These are phyloP conservation scores for Paracanthobrama guichenoti DNA, from an alignment of 2,113 vertebrate species.

Conservation along the genomic window DNA sequence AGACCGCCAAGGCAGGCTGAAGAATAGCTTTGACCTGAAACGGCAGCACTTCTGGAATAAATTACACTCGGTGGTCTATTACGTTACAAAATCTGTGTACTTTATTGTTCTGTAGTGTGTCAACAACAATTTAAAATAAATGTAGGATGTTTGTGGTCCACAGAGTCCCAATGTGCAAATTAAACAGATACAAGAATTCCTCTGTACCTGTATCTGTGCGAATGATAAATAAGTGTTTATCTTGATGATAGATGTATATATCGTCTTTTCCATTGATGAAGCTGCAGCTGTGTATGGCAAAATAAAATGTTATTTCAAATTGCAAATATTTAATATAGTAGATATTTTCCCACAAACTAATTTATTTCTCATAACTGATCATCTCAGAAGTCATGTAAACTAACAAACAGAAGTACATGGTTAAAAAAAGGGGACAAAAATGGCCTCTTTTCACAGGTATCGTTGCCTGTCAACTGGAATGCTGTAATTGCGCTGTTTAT, in stretches of 20 bases:
- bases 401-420: background rate
- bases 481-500: background rate
- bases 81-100: background rate
- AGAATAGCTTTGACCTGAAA: conserved; percentile 37
- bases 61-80: conserved; percentile 8
- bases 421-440: background rate
- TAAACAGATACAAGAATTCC: too few species aligned
- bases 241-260: too few species aligned
- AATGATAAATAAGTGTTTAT: too few species aligned
- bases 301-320: too few species aligned
- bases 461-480: background rate
- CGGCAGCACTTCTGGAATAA: background rate
- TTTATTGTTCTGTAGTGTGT: background rate
- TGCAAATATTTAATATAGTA: too few species aligned
- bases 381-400: background rate
- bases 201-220: too few species aligned
- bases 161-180: too few species aligned
- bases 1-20: conserved; percentile 46
- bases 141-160: background rate
- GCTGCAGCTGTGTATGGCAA: too few species aligned
- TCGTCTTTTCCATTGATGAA: too few species aligned
- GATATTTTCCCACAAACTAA: background rate
- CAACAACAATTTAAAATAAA: background rate
- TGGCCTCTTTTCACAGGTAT: background rate
- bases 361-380: background rate